Evolutionary conservation across 1,140 invertebrate genomes (phyloP).

Genomic region (Apis florea): DNA sequence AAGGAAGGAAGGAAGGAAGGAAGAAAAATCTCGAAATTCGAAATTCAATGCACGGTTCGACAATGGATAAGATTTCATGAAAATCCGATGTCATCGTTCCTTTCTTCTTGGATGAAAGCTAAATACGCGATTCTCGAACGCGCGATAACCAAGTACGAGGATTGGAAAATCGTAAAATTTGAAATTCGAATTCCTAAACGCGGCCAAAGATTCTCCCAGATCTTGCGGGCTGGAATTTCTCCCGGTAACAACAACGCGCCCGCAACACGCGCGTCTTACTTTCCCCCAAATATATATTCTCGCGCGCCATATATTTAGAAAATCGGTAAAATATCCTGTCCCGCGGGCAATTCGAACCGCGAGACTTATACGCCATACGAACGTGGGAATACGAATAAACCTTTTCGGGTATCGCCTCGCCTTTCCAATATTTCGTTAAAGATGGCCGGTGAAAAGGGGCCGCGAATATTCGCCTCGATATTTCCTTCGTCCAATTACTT

Average conservation of each 20-base stretch:
- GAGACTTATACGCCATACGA: slow-evolving; percentile 45
- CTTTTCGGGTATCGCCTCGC: slow-evolving; percentile 3
- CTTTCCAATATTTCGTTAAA: slow-evolving; percentile 44
- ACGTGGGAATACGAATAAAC: slow-evolving; percentile 37
- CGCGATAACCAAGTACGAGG: not conserved
- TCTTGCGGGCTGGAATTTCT: not conserved
- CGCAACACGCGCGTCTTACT: slow-evolving; percentile 29
- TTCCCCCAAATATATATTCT: slow-evolving; percentile 32
- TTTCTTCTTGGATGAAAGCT: not conserved
- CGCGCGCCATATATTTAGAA: slow-evolving; percentile 30
- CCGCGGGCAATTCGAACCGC: slow-evolving; percentile 42
- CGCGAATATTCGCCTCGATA: slow-evolving; percentile 28
- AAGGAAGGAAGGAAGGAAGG: too few relatives aligned
- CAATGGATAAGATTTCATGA: not conserved
- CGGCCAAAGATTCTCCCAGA: slow-evolving; percentile 16
- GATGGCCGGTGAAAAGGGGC: slow-evolving; percentile 21
- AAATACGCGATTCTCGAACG: not conserved
- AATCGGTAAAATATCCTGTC: slow-evolving; percentile 45
- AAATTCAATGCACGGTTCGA: not conserved
- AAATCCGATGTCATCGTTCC: not conserved
- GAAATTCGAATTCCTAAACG: slow-evolving; percentile 24
- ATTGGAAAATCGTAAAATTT: slow-evolving; percentile 21
- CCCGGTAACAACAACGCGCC: not conserved
- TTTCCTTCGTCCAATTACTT: slow-evolving; percentile 31
- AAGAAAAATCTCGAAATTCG: not conserved